Evolutionary conservation across 2,888 invertebrate species (phyloP).

Genomic region (Drosophila kambysellisi): DNA sequence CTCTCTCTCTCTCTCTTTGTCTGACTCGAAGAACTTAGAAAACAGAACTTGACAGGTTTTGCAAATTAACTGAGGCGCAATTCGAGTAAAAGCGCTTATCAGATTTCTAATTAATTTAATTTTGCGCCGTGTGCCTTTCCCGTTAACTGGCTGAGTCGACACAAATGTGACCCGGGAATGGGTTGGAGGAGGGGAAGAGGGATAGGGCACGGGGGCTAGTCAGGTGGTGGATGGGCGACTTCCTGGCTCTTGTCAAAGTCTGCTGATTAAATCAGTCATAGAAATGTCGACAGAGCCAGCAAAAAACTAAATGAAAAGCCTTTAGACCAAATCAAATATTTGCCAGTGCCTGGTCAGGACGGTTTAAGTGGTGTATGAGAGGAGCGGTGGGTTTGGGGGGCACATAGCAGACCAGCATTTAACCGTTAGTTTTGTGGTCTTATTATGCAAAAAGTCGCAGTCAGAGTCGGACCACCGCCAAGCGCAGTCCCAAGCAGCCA

Average conservation of each 20-base stretch:
- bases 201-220: conserved; percentile 16
- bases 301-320: conserved; percentile 56
- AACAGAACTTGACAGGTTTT: conserved; percentile 51
- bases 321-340: conserved; percentile 81
- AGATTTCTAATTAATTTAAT: conserved; percentile 81
- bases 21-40: conserved; percentile 17
- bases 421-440: conserved; percentile 81
- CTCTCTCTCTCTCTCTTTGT: too few relatives aligned
- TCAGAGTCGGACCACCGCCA: conserved; percentile 69
- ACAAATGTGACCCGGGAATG: conserved; percentile 41
- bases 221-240: conserved; percentile 66
- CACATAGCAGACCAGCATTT: conserved; percentile 64
- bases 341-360: conserved; percentile 61
- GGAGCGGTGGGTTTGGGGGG: neutral
- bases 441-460: conserved; percentile 78
- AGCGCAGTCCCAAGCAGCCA: conserved; percentile 46
- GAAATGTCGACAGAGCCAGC: conserved; percentile 68
- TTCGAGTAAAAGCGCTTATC: conserved; percentile 71
- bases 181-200: neutral
- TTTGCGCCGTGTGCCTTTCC: conserved; percentile 62
- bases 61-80: conserved; percentile 78
- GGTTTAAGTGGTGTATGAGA: conserved; percentile 15
- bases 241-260: conserved; percentile 81
- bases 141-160: conserved; percentile 63
- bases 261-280: conserved; percentile 83